A percentile compares a stretch with the other conserved stretches of the same genome.
Conservation (phyloP, 2,797 vertebrate species). For the Menidia menidia region DNA sequence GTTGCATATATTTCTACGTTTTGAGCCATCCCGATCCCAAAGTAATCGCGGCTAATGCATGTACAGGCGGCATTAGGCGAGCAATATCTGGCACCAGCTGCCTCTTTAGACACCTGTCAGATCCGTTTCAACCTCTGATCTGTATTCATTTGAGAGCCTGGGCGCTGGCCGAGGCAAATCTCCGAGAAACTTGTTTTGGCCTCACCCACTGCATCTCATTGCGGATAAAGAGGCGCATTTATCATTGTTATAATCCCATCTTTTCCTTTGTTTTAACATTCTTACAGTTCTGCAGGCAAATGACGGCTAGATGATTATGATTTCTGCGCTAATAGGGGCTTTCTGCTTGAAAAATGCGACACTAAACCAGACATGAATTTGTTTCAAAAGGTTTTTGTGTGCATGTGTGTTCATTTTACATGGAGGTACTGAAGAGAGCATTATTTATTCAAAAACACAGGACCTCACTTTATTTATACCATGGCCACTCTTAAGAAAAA, state of each 20-base stretch:
- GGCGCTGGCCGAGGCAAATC: conserved; percentile 43
- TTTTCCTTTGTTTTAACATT: conserved; percentile 7
- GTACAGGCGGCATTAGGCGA: conserved; percentile 19
- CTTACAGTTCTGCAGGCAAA: conserved; percentile 26
- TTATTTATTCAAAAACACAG: conserved; percentile 43
- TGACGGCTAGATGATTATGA: conserved; percentile 26
- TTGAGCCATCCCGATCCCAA: conserved; percentile 25
- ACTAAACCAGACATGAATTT: conserved; percentile 11
- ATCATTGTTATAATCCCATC: conserved; percentile 63
- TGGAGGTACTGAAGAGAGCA: conserved; percentile 14
- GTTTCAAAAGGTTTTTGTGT: not conserved
- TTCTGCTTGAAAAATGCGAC: conserved; percentile 15
- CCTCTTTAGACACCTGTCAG: conserved; percentile 62
- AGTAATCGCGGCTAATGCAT: conserved; percentile 38
- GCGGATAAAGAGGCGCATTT: conserved; percentile 45
- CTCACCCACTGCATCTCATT: conserved; percentile 46
- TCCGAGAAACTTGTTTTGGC: conserved; percentile 48
- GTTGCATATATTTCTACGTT: conserved; percentile 25
- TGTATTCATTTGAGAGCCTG: conserved; percentile 66
- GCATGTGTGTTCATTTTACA: conserved; percentile 22
- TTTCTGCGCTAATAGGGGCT: conserved; percentile 8
- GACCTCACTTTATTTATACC: conserved; percentile 45
- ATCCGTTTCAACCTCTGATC: conserved; percentile 61
- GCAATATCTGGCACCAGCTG: conserved; percentile 49
- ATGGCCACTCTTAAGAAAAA: conserved; percentile 22